These are phyloP conservation scores for Calameuta filiformis DNA, from an alignment of 2,888 invertebrate species.

Conservation along the genomic window DNA sequence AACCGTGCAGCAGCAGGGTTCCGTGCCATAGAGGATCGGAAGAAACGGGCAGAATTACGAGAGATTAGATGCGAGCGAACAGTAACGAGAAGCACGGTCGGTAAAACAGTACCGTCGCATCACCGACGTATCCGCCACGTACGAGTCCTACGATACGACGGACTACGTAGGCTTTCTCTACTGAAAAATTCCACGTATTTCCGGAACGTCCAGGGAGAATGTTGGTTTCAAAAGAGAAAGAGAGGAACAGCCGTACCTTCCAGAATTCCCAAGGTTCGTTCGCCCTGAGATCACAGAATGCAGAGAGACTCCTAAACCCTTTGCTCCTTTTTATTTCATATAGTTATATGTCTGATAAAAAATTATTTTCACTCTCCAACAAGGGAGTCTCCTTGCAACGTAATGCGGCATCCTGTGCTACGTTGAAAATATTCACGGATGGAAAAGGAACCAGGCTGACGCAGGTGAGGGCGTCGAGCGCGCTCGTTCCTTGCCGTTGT, in stretches of 20 bases:
- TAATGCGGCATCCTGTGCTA: background rate
- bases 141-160: background rate
- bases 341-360: background rate
- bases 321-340: background rate
- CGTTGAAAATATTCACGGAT: slow-evolving; percentile 44
- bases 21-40: slow-evolving; percentile 11
- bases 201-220: background rate
- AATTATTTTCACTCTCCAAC: background rate
- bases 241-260: background rate
- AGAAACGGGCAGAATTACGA: slow-evolving; percentile 45
- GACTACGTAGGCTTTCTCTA: background rate
- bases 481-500: slow-evolving; percentile 34
- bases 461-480: slow-evolving; percentile 48
- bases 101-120: slow-evolving; percentile 45
- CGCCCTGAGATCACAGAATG: background rate
- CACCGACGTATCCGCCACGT: background rate
- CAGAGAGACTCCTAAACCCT: background rate
- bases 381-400: background rate
- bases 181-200: background rate
- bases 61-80: slow-evolving; percentile 54
- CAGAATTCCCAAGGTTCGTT: background rate
- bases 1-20: background rate
- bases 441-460: slow-evolving; percentile 34
- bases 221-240: background rate
- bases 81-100: slow-evolving; percentile 49